phyloP scores from a whole-genome alignment of 2,888 invertebrate species.

The Aphidoletes aphidimyza region DNA sequence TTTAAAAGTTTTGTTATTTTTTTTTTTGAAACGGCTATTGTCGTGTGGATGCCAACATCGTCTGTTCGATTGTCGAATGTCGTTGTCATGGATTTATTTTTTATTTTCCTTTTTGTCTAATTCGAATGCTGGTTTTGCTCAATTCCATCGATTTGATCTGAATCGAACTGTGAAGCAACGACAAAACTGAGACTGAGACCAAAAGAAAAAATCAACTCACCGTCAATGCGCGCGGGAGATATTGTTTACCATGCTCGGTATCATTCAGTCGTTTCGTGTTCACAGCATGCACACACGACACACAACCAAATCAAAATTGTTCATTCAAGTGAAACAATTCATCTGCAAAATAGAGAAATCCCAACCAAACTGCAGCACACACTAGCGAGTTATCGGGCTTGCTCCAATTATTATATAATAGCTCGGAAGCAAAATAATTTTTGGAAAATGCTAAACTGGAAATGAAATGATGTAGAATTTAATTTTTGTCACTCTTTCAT shows the following conservation, averaged over 20 bases:
- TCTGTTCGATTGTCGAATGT: not conserved
- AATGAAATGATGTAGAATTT: no score
- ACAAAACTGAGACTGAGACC: not conserved
- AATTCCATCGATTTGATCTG: not conserved
- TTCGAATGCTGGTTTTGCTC: not conserved
- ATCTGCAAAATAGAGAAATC: not conserved
- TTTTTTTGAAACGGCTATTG: not conserved
- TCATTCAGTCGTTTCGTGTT: conserved; percentile 44
- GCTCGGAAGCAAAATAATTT: not conserved
- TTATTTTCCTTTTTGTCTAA: not conserved
- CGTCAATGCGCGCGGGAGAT: not conserved
- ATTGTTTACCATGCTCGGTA: conserved; percentile 26
- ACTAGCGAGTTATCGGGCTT: not conserved
- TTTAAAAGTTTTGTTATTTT: conserved; percentile 35
- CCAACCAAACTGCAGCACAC: not conserved
- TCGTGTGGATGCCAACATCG: not conserved
- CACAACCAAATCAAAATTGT: conserved; percentile 11
- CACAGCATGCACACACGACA: conserved; percentile 2
- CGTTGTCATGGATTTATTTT: not conserved
- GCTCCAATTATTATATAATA: conserved; percentile 27
- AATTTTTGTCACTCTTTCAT: no score
- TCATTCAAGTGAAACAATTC: not conserved
- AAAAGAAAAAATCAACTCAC: not conserved
- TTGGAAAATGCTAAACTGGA: no score
- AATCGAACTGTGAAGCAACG: not conserved